Conservation (phyloP, 2,113 vertebrate species). For the Cygnus buccinator region DNA sequence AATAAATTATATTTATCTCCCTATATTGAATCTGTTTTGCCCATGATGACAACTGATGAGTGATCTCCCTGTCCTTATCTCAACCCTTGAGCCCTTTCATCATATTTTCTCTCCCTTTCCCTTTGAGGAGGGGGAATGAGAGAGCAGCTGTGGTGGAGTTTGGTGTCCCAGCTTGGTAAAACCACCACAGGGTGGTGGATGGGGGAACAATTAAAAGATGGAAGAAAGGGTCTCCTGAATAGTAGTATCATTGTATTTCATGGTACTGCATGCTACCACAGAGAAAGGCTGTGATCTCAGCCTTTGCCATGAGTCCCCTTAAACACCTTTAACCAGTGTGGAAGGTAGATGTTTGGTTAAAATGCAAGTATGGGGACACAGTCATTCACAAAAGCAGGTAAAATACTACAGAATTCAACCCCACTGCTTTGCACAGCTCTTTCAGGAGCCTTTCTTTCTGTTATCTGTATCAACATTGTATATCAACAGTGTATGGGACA, state of each 20-base stretch:
- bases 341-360: neutral
- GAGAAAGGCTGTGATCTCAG: neutral
- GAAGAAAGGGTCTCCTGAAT: neutral
- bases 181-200: neutral
- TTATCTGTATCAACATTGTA: neutral
- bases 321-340: neutral
- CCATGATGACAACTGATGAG: no score
- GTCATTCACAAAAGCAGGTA: neutral
- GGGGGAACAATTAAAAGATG: neutral
- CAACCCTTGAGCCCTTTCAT: no score
- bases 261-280: neutral
- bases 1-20: no score
- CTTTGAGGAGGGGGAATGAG: no score
- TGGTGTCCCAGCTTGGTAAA: no score
- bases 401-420: neutral
- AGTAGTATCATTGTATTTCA: neutral
- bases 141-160: no score
- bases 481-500: neutral
- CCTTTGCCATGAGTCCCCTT: neutral
- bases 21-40: no score
- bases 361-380: neutral
- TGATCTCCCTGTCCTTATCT: no score
- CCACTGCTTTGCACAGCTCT: neutral
- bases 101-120: no score
- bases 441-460: neutral